These are phyloP conservation scores for Elmis aenea DNA, from an alignment of 2,888 invertebrate genomes.

Conservation along the genomic window DNA sequence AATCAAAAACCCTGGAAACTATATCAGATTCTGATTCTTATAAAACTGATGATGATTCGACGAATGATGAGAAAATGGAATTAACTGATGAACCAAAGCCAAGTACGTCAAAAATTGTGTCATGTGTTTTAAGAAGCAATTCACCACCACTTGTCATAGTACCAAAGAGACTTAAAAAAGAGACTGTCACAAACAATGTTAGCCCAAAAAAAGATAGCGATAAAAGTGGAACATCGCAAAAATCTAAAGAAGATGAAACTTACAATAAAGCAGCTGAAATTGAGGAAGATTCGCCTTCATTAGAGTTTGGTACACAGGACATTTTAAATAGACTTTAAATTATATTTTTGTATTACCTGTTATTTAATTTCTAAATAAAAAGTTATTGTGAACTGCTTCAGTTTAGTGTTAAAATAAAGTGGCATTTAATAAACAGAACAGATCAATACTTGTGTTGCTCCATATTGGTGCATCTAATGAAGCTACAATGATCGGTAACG, in stretches of 20 bases:
- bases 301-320: constrained; percentile 35
- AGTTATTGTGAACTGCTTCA: no score
- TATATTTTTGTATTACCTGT: constrained; percentile 1
- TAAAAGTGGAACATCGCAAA: background rate
- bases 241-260: background rate
- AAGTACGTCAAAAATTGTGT: constrained; percentile 22
- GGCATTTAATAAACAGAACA: no score
- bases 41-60: constrained; percentile 18
- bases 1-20: constrained; percentile 15
- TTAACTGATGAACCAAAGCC: constrained; percentile 1
- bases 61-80: constrained; percentile 8
- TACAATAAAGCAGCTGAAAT: background rate
- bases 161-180: constrained; percentile 25
- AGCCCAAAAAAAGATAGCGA: background rate
- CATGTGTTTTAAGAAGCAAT: constrained; percentile 20
- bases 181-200: background rate
- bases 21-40: constrained; percentile 27
- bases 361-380: no score
- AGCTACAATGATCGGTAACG: no score
- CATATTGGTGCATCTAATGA: no score
- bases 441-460: no score
- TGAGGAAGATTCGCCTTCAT: constrained; percentile 18
- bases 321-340: constrained; percentile 28
- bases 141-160: constrained; percentile 12
- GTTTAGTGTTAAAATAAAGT: no score